A percentile compares a stretch with the other conserved stretches of the same genome.
Evolutionary conservation across 2,888 invertebrate genomes (phyloP).

Genomic region (Lucinisca nassula): DNA sequence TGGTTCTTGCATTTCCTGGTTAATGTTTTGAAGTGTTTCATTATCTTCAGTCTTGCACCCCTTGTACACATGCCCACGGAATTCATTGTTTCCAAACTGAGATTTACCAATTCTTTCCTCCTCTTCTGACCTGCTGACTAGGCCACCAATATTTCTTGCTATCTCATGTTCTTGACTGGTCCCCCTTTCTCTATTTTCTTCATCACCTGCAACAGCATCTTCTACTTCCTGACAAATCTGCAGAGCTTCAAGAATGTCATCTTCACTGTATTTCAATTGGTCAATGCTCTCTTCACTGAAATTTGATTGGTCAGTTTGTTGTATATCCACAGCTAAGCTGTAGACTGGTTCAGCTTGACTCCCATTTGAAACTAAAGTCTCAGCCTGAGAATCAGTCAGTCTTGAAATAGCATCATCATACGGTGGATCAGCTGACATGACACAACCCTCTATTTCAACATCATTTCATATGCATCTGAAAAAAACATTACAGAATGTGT

Average conservation of each 20-base stretch:
- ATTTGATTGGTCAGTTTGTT: background rate
- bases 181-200: background rate
- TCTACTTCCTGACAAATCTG: background rate
- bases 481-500: too few species aligned
- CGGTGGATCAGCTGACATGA: background rate
- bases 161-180: too few species aligned
- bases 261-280: background rate
- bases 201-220: background rate
- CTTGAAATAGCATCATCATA: conserved; percentile 8
- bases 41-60: background rate
- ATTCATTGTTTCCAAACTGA: background rate
- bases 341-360: background rate
- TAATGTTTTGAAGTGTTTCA: background rate
- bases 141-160: background rate
- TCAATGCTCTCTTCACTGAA: background rate
- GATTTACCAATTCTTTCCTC: too few species aligned
- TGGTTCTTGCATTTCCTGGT: background rate
- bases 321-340: background rate
- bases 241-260: background rate
- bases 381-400: background rate
- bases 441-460: too few species aligned
- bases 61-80: background rate
- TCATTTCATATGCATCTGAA: too few species aligned
- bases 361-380: background rate
- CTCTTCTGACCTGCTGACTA: too few species aligned